Conservation (phyloP, 2,113 vertebrate genomes). For the Hiodon tergisus region DNA sequence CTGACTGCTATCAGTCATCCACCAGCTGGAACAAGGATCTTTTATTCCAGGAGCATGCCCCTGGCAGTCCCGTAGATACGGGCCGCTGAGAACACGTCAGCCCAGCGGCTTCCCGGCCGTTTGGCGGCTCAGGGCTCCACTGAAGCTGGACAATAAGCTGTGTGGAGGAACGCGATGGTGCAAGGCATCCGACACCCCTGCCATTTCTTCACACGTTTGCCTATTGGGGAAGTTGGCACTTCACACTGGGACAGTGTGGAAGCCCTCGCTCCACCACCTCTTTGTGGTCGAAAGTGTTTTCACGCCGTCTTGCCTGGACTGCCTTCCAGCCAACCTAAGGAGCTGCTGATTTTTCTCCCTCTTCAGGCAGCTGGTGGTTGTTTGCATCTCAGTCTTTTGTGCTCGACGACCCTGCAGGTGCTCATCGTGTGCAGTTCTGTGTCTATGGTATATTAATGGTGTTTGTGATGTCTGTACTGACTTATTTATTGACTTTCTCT, state of each 20-base stretch:
- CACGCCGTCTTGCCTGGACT: neutral
- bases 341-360: no score
- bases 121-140: neutral
- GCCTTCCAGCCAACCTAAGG: neutral
- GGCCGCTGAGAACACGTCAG: neutral
- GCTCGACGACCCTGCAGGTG: no score
- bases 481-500: no score
- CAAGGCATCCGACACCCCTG: neutral
- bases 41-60: neutral
- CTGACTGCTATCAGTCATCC: neutral
- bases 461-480: no score
- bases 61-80: neutral
- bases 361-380: no score
- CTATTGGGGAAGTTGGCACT: neutral
- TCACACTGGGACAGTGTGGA: neutral
- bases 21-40: neutral
- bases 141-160: no score
- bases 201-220: neutral
- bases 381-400: no score
- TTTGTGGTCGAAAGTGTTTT: neutral
- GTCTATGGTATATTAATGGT: no score
- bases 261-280: neutral
- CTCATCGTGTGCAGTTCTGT: no score
- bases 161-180: neutral
- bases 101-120: neutral